These are phyloP conservation scores for Phrynocephalus versicolor DNA, from an alignment of 2,113 vertebrate genomes.

Conservation along the genomic window DNA sequence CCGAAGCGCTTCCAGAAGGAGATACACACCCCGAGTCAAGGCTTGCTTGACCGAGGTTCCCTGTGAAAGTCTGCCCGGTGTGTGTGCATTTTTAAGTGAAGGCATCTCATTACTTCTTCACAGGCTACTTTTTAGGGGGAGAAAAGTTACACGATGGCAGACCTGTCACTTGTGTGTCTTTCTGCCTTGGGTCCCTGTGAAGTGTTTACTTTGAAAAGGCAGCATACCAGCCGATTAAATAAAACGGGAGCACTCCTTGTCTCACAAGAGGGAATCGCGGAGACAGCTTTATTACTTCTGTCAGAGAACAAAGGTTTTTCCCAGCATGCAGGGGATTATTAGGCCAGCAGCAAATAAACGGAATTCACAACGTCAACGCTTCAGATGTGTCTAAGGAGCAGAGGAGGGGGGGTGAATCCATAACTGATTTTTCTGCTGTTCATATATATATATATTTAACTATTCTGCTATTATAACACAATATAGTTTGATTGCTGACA, in stretches of 20 bases:
- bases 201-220: conserved; percentile 81
- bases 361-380: conserved; percentile 66
- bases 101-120: conserved; percentile 59
- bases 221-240: conserved; percentile 78
- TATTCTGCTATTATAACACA: conserved; percentile 30
- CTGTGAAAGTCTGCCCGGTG: not conserved
- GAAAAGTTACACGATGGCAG: conserved; percentile 48
- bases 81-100: conserved; percentile 52
- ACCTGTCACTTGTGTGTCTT: conserved; percentile 66
- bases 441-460: too few species aligned
- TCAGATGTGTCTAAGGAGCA: conserved; percentile 68
- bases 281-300: conserved; percentile 84
- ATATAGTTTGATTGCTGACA: conserved; percentile 12
- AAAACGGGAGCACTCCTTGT: conserved; percentile 72
- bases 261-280: conserved; percentile 77
- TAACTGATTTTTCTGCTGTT: conserved; percentile 75
- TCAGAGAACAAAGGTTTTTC: conserved; percentile 82
- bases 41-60: conserved; percentile 68
- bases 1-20: conserved; percentile 63
- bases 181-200: conserved; percentile 70
- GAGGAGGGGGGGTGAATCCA: conserved; percentile 3
- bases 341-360: conserved; percentile 77
- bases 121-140: conserved; percentile 31
- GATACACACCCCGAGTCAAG: conserved; percentile 65
- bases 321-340: conserved; percentile 78